Evolutionary conservation across 1,140 invertebrate species (phyloP).

Genomic region (Papilio machaon): DNA sequence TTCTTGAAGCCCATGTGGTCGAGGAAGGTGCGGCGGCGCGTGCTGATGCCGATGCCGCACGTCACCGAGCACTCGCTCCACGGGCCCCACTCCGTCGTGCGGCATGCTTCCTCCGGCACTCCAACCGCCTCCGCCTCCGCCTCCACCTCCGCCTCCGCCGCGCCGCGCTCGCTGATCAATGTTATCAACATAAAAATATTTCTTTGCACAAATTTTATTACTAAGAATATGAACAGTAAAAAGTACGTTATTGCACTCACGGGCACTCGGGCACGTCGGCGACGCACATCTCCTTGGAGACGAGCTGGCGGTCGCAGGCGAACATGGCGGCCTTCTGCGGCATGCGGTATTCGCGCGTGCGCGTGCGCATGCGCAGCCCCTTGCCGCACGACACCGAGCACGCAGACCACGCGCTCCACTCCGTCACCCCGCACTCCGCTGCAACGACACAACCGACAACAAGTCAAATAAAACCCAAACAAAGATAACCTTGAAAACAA

Average conservation of each 20-base stretch:
- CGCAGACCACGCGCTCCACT: slow-evolving; percentile 88
- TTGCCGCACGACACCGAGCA: slow-evolving; percentile 83
- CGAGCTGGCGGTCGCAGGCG: slow-evolving; percentile 90
- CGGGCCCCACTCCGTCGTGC: slow-evolving; percentile 87
- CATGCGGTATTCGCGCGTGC: slow-evolving; percentile 88
- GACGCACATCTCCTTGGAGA: slow-evolving; percentile 94
- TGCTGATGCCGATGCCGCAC: slow-evolving; percentile 90
- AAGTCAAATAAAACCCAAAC: background rate
- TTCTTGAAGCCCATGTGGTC: slow-evolving; percentile 89
- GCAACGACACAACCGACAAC: background rate
- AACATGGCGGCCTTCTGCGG: slow-evolving; percentile 90
- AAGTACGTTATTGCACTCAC: slow-evolving; percentile 74
- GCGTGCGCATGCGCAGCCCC: slow-evolving; percentile 92
- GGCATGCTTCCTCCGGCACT: slow-evolving; percentile 84
- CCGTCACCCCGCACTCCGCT: slow-evolving; percentile 91
- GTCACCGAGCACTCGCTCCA: slow-evolving; percentile 93
- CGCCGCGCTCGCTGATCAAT: background rate
- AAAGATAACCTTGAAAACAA: background rate
- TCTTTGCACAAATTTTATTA: background rate
- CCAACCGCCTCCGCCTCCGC: slow-evolving; percentile 48
- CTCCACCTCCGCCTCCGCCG: slow-evolving; percentile 41
- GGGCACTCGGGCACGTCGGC: slow-evolving; percentile 87
- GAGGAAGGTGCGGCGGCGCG: slow-evolving; percentile 88
- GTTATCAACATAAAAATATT: background rate
- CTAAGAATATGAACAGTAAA: too few species aligned